Evolutionary conservation across 2,888 invertebrate species (phyloP).

Genomic region (Epistrophella euchroma): DNA sequence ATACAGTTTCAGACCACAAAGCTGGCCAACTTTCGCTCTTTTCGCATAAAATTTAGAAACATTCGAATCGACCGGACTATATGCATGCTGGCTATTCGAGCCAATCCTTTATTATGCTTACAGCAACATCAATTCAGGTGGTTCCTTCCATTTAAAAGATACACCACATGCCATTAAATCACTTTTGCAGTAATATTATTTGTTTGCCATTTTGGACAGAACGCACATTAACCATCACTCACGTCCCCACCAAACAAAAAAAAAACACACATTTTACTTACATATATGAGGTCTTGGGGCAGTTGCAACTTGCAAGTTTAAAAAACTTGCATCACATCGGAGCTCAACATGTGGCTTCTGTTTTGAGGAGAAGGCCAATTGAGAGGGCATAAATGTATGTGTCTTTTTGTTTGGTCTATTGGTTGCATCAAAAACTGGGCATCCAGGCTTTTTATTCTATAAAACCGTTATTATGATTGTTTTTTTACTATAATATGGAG

Average conservation of each 20-base stretch:
- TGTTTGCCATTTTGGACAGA: conserved; percentile 52
- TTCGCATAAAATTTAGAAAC: conserved; percentile 68
- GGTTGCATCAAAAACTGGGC: conserved; percentile 27
- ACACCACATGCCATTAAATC: conserved; percentile 63
- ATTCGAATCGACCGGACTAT: conserved; percentile 37
- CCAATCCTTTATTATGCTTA: conserved; percentile 9
- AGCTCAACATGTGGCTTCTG: conserved; percentile 47
- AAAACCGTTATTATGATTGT: conserved; percentile 40
- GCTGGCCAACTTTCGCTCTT: conserved; percentile 68
- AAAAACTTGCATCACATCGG: conserved; percentile 21
- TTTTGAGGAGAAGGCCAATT: conserved; percentile 26
- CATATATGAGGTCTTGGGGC: neutral
- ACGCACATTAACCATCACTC: conserved; percentile 72
- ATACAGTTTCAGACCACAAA: conserved; percentile 3
- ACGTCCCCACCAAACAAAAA: conserved; percentile 44
- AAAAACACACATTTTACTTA: neutral
- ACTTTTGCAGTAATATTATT: conserved; percentile 63
- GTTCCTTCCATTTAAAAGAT: conserved; percentile 38
- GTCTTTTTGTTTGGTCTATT: conserved; percentile 45
- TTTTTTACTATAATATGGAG: conserved; percentile 28
- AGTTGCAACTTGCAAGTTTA: neutral
- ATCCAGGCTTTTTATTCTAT: conserved; percentile 49
- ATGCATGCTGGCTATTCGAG: neutral
- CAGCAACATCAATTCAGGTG: neutral
- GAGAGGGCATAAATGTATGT: conserved; percentile 52